Conservation (phyloP, 2,888 invertebrate genomes). For the Xestoiulus laeticollis region DNA sequence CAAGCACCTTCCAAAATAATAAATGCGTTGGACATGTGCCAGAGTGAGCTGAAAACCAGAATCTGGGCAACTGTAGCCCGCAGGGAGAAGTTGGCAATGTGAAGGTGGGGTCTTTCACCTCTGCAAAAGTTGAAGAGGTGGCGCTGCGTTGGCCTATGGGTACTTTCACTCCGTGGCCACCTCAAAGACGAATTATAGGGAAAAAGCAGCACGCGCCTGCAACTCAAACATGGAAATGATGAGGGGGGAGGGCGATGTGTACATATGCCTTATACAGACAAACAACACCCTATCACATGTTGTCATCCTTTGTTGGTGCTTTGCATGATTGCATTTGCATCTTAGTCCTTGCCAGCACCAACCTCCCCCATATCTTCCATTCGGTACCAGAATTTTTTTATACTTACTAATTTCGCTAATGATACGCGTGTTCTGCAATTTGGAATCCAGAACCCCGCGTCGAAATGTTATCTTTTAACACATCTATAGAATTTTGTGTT, state of each 20-base stretch:
- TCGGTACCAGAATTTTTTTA: not conserved
- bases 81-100: not conserved
- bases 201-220: not conserved
- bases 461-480: no score
- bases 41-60: conserved; percentile 1
- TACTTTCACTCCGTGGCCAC: conserved; percentile 11
- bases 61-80: not conserved
- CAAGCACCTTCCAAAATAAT: conserved; percentile 29
- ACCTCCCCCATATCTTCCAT: not conserved
- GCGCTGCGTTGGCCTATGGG: not conserved
- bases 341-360: not conserved
- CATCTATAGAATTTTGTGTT: no score
- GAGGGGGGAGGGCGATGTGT: not conserved
- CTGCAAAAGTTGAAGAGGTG: conserved; percentile 8
- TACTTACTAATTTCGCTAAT: not conserved
- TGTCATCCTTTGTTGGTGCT: not conserved
- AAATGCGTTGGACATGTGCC: conserved; percentile 10
- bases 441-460: not conserved
- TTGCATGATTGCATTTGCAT: not conserved
- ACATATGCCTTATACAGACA: not conserved
- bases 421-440: not conserved
- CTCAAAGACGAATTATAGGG: not conserved
- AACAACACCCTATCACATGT: not conserved
- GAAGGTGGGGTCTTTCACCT: conserved; percentile 16
- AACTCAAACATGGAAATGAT: conserved; percentile 29